Evolutionary conservation across 1,140 invertebrate species (phyloP), one percentile per base, ranked within the genome.

Genomic region (Drosophila takahashii): DNA sequence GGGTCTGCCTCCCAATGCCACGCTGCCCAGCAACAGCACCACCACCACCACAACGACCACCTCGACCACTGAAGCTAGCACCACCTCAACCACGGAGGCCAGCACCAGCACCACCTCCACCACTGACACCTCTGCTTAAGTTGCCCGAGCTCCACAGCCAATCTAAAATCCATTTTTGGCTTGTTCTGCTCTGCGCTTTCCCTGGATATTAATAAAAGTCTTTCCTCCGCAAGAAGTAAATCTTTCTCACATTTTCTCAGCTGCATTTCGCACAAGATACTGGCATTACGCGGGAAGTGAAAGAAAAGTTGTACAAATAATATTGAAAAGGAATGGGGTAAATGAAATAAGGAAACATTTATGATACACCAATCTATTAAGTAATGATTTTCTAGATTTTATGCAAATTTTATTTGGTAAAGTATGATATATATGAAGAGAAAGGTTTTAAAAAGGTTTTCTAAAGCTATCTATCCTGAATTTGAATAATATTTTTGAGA

Each of bases 201-300:
- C 36, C 64, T 69, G 48, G 57, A 72, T 76, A 71, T 87, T 73
- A 87, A 86, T 85, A 81, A 81, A 86, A 86, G 58, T 77, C 76
- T 47, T 59, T 42, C 47, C 39, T 37, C 22, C 22, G 54, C 37
- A 42, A 64, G 36, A 76, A 60, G 18, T 45, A 58, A 71, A 71
- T 80, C 48, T 41, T 69, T 53, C 50, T 41, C 58, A 60, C 60
- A 75, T 78, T 74, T 67, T 61, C 44, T 34, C 9, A 36, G 54
- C 65, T 32, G 36, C 36, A 77, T 65, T 61, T 57, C 26, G 56
- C 41, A 32, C 41, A 57, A 62, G 58, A 64, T 58, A 79, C 59
- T 71, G 71, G 76, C 69, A 78, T 67, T 62, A 59, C 66, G 69
- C 5, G 2, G 13, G 16, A 37, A 42, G 53, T 8, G 10, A 42